Evolutionary conservation across 2,888 invertebrate species (phyloP).

Genomic region (Dynastes maya): DNA sequence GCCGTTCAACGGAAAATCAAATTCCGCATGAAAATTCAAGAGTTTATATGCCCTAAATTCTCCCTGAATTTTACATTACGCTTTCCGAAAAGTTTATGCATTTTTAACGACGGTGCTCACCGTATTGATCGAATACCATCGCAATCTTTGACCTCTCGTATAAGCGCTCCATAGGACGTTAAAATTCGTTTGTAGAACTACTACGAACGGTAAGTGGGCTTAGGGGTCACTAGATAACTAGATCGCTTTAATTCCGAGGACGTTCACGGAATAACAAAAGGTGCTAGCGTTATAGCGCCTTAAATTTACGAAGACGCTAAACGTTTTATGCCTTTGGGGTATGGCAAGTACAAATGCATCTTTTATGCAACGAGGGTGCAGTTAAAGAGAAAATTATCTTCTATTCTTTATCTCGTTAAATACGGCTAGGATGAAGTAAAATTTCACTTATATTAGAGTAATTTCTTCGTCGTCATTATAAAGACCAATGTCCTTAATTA

Average conservation of each 20-base stretch:
- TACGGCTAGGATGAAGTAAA: no score
- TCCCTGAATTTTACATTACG: slow-evolving; percentile 1
- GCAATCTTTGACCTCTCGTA: slow-evolving; percentile 18
- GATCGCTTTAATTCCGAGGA: background rate
- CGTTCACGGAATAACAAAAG: background rate
- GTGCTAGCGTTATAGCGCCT: background rate
- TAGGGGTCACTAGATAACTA: slow-evolving; percentile 5
- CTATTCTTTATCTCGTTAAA: no score
- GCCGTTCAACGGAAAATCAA: background rate
- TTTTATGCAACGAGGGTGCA: no score
- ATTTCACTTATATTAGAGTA: no score
- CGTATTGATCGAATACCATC: slow-evolving; percentile 12
- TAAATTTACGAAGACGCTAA: background rate
- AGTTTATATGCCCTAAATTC: background rate
- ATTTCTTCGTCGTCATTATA: no score
- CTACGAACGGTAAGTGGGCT: background rate
- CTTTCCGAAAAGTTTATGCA: slow-evolving; percentile 33
- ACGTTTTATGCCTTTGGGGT: background rate
- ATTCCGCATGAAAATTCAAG: background rate
- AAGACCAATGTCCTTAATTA: no score
- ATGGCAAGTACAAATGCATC: no score
- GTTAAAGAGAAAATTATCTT: no score
- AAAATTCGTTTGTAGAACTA: slow-evolving; percentile 4
- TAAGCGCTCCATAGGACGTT: background rate
- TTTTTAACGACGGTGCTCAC: slow-evolving; percentile 15